Base-by-base conservation (phyloP, 2,888 invertebrate genomes). In the Brachypterus glaber region DNA sequence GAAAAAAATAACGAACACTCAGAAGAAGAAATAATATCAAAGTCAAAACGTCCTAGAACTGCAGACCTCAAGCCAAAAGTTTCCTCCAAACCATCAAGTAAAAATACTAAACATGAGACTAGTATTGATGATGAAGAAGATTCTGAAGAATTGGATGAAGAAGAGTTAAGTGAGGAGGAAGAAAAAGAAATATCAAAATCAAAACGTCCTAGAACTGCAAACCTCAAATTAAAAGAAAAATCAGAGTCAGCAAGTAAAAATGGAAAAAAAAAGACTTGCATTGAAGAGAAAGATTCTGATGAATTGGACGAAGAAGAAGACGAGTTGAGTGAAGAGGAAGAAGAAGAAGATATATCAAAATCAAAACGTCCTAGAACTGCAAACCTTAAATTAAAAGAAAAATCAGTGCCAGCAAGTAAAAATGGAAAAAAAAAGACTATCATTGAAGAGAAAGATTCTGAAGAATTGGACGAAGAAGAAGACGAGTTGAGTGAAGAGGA, bases 161-260 rank as follows among this genome's bases (percentile, higher is more conserved):
- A 34, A 34, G 33, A 40, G 46, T 33, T 33, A 35, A 44, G 35
- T 24, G 35, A 40, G 49, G 34, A 48, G 46, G 35, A 42, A 44
- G 35, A 21, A 40, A 41, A 40, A 33, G 33, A 51, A 25, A 49
- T 53, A 33, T 31, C 34, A 37, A 30, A 35, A 31, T 47, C 32
- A 45, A 37, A 25, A 40, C 41, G 37, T 15, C 31, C 30, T 13
- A 27, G 29, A 40, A 40, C 25, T 44, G 49, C 14, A 43, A 50
- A n/a, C 53, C 58, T 21, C 54, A 55, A 18, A 46, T 45, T 15
- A 54, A 53, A n/a, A n/a, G n/a, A n/a, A n/a, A n/a, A n/a, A n/a
- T n/a, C n/a, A n/a, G n/a, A n/a, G n/a, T n/a, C n/a, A n/a, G n/a
- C n/a, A n/a, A n/a, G n/a, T n/a, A n/a, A n/a, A n/a, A n/a, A n/a